Conservation (phyloP, 1,140 invertebrate species). For the Hestina assimilis region DNA sequence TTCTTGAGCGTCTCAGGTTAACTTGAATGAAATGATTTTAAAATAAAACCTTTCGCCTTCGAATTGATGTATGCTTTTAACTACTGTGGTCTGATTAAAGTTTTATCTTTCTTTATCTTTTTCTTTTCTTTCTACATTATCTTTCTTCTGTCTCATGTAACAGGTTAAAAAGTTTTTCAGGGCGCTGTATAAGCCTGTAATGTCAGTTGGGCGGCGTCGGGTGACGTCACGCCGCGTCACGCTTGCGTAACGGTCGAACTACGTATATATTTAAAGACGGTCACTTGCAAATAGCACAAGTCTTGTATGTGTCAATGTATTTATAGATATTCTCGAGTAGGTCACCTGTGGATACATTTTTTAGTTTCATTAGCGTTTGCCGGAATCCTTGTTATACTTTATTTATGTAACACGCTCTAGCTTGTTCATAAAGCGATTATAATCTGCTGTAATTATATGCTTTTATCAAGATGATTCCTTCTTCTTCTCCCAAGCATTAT, state of each 20-base stretch:
- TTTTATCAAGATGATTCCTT: too few species aligned
- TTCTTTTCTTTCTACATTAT: too few species aligned
- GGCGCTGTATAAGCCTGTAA: conserved; percentile 22
- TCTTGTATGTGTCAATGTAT: conserved; percentile 60
- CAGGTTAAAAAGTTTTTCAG: background rate
- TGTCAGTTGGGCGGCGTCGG: conserved; percentile 32
- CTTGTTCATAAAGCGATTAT: background rate
- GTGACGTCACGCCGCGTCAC: conserved; percentile 64
- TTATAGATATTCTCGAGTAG: conserved; percentile 48
- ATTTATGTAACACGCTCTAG: background rate
- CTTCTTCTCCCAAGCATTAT: too few species aligned
- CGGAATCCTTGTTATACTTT: conserved; percentile 4
- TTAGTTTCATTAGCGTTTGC: conserved; percentile 7
- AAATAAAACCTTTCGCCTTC: too few species aligned
- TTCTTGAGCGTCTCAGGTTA: too few species aligned
- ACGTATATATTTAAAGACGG: conserved; percentile 54
- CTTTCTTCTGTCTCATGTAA: too few species aligned
- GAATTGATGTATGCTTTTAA: too few species aligned
- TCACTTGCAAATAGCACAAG: conserved; percentile 58
- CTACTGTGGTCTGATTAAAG: too few species aligned
- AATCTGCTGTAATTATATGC: too few species aligned
- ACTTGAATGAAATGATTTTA: too few species aligned
- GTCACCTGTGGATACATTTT: conserved; percentile 47
- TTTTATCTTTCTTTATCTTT: too few species aligned
- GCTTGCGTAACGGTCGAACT: conserved; percentile 51